Conservation (phyloP, 2,797 vertebrate species). For the Sebastes taczanowskii region DNA sequence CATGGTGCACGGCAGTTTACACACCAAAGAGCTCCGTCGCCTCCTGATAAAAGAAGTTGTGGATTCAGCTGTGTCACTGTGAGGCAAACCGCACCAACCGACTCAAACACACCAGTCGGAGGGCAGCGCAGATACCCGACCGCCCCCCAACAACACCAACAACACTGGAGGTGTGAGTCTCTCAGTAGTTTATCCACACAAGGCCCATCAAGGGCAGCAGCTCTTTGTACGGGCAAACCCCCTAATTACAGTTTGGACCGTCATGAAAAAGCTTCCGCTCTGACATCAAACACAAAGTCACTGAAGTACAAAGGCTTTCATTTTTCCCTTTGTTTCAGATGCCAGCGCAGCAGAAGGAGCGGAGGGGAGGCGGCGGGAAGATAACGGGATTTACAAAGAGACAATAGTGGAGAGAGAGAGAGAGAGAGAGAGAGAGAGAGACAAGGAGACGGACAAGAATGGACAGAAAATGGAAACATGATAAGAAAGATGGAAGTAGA, state of each 20-base stretch:
- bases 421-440: neutral
- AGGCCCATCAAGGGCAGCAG: conserved; percentile 60
- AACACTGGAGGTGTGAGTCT: conserved; percentile 46
- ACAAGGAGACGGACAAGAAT: conserved; percentile 56
- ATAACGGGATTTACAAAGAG: conserved; percentile 61
- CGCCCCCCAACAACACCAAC: conserved; percentile 13
- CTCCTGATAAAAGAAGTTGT: conserved; percentile 27
- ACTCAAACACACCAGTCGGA: conserved; percentile 25
- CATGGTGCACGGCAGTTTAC: neutral
- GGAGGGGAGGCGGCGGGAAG: conserved; percentile 47
- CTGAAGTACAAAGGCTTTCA: conserved; percentile 66
- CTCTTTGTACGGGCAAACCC: conserved; percentile 51
- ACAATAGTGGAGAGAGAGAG: conserved; percentile 55
- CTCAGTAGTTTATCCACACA: conserved; percentile 63
- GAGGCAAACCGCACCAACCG: conserved; percentile 35
- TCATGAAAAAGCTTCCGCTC: conserved; percentile 70
- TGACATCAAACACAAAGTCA: conserved; percentile 72
- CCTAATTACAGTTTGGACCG: conserved; percentile 67
- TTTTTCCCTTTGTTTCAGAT: conserved; percentile 65
- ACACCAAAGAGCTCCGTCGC: neutral
- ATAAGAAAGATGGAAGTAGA: conserved; percentile 67
- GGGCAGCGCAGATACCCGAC: conserved; percentile 13
- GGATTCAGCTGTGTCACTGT: conserved; percentile 54
- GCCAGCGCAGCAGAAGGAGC: conserved; percentile 54
- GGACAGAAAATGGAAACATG: conserved; percentile 62